Evolutionary conservation across 2,797 vertebrate genomes (phyloP), one percentile per base, ranked within the genome.

Genomic region (Danio kyathit): DNA sequence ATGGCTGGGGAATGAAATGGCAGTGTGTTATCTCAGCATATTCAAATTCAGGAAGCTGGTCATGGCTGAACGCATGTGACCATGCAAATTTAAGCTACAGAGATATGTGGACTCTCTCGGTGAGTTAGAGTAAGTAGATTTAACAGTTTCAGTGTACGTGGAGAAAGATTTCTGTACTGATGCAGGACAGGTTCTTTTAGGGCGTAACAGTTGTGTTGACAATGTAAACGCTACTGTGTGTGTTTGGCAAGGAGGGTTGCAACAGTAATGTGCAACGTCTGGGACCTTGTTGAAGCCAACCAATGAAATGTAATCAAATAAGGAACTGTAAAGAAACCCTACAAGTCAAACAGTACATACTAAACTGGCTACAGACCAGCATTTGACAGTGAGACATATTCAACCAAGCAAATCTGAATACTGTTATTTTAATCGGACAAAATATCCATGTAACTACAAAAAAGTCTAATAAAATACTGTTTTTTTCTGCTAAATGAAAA

Each of bases 231-330:
- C n/a, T 65, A 7, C 44, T 49, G 19, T 72, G 14, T 64, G 19
- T 66, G 54, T 69, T 38, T 74, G 7, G 63, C 63, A 49, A 49
- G 52, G 29, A 52, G 46, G 69, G 10, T 41, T 78, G 61, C 60
- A 69, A 75, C 11, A 69, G 29, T 73, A 73, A 80, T 73, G 44
- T 19, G 21, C 3, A 46, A 64, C 13, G 2, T n/a, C 54, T 44
- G 12, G 14, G 17, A 51, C 14, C 16, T 72, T 52, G 76, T 6
- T 71, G 16, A 56, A 40, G 81, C 7, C 19, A 52, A 66, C 13
- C 14, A 81, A 61, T 46, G 52, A 54, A 80, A 63, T 41, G 38
- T 44, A 38, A 82, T 61, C 17, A 73, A 60, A 74, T 74, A 61
- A 59, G 21, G 41, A 81, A 61, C 67, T 5, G 4, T 17, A 75